Evolutionary conservation across 23 tunicate species (phyloP).

Genomic region (Styela plicata): DNA sequence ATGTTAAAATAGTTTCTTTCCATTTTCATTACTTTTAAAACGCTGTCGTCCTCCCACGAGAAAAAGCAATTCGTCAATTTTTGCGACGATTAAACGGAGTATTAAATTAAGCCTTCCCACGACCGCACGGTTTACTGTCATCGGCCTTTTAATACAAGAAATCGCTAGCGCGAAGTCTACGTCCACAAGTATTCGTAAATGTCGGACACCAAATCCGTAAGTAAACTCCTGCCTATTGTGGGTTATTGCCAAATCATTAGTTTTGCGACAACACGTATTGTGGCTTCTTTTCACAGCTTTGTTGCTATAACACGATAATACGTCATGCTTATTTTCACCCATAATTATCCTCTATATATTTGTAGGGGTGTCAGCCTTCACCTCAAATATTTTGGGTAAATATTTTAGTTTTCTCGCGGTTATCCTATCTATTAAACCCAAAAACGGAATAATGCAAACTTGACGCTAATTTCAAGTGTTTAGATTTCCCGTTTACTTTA

Average conservation of each 20-base stretch:
- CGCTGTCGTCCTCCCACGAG: background rate
- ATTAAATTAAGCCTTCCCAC: background rate
- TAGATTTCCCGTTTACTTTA: background rate
- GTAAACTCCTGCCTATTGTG: background rate
- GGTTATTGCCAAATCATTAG: background rate
- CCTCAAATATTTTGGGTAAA: background rate
- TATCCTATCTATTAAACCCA: background rate
- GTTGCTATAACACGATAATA: background rate
- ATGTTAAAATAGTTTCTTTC: background rate
- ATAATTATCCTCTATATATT: background rate
- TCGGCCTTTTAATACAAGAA: background rate
- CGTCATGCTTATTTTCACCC: background rate
- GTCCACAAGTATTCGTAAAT: background rate
- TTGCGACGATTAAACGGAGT: background rate
- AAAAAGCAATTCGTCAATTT: background rate
- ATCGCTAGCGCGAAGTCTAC: background rate
- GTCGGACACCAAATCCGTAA: slow-evolving; percentile 4
- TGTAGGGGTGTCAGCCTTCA: background rate
- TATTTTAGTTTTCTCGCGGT: background rate
- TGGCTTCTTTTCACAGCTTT: background rate
- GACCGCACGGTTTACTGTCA: background rate
- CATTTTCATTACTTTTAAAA: too few species aligned
- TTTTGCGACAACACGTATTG: background rate
- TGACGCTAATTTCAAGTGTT: background rate
- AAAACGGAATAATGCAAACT: background rate